These are phyloP conservation scores for Neelides folsomi DNA, from an alignment of 2,888 invertebrate genomes.

Conservation along the genomic window DNA sequence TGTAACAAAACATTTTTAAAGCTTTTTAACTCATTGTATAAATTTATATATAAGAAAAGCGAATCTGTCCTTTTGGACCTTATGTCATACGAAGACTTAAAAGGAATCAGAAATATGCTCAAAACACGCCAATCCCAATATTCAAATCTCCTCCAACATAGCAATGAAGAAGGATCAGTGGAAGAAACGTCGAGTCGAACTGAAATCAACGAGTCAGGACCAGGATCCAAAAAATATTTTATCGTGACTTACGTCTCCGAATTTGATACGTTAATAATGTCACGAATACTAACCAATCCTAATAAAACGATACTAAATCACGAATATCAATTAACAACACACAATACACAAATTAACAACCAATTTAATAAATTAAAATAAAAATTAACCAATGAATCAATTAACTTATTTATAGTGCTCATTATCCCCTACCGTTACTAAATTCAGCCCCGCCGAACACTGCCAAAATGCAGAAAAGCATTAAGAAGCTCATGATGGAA, in stretches of 20 bases:
- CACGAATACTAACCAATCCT: not conserved
- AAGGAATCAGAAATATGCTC: not conserved
- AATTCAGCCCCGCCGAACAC: slow-evolving; percentile 46
- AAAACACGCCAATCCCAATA: not conserved
- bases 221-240: slow-evolving; percentile 41
- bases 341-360: too few species aligned
- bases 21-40: too few species aligned
- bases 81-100: slow-evolving; percentile 43
- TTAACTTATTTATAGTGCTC: slow-evolving; percentile 37
- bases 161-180: not conserved
- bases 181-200: slow-evolving; percentile 18
- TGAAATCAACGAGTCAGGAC: slow-evolving; percentile 32
- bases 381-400: slow-evolving; percentile 3
- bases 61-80: slow-evolving; percentile 43
- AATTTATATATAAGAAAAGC: too few species aligned
- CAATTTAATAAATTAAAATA: too few species aligned
- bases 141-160: not conserved
- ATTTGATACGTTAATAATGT: slow-evolving; percentile 41
- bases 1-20: too few species aligned
- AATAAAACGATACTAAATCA: too few species aligned
- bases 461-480: slow-evolving; percentile 41
- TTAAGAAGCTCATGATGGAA: slow-evolving; percentile 41
- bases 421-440: slow-evolving; percentile 45
- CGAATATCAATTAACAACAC: too few species aligned
- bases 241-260: slow-evolving; percentile 45